phyloP scores from a whole-genome alignment of 2,797 vertebrate genomes.

The Hephaestus fuliginosus region DNA sequence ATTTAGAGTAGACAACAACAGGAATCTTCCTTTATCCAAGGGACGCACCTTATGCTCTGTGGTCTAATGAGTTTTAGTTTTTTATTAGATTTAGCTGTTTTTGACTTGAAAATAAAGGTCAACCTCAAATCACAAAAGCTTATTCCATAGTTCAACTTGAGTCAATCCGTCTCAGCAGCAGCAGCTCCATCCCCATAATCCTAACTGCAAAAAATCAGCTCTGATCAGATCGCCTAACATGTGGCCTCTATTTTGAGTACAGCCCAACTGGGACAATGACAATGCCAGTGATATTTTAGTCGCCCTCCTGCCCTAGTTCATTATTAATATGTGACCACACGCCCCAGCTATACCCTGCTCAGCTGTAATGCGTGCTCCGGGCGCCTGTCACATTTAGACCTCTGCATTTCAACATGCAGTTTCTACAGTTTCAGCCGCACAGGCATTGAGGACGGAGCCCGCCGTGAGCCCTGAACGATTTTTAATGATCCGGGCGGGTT shows the following conservation, averaged over 20 bases:
- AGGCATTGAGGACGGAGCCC: slow-evolving; percentile 74
- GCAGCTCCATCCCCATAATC: slow-evolving; percentile 17
- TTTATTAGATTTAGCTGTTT: neutral
- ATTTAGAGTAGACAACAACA: neutral
- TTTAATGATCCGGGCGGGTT: slow-evolving; percentile 85
- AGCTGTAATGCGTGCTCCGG: slow-evolving; percentile 75
- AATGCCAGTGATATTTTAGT: slow-evolving; percentile 82
- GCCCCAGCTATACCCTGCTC: slow-evolving; percentile 70
- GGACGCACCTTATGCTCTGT: too few species aligned
- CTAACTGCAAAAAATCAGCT: slow-evolving; percentile 35
- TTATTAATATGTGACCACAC: slow-evolving; percentile 88
- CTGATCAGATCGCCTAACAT: slow-evolving; percentile 67
- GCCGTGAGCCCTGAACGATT: slow-evolving; percentile 82
- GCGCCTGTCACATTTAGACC: slow-evolving; percentile 87
- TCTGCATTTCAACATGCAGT: slow-evolving; percentile 84
- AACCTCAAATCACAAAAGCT: neutral
- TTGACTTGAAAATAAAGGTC: slow-evolving; percentile 1
- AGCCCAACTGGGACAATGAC: slow-evolving; percentile 73
- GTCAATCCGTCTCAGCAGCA: neutral
- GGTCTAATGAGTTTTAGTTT: neutral
- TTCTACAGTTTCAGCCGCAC: slow-evolving; percentile 89
- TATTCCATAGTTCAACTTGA: neutral
- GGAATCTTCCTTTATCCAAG: neutral
- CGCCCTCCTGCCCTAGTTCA: slow-evolving; percentile 76
- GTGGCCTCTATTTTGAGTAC: slow-evolving; percentile 75